phyloP scores from a whole-genome alignment of 1,140 invertebrate species.

The Ectropis grisescens region DNA sequence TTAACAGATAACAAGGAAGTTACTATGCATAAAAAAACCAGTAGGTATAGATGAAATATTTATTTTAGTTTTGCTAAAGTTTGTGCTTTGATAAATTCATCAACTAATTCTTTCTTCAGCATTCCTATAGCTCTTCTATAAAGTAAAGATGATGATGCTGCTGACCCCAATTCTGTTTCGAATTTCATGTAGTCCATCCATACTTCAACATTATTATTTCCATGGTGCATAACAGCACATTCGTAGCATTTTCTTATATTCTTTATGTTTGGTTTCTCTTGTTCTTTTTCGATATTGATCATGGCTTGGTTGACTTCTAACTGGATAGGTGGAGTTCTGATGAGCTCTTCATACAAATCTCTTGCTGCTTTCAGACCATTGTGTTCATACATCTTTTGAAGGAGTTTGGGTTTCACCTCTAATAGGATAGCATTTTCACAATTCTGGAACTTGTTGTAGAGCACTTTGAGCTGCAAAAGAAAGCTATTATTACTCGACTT shows the following conservation, averaged over 20 bases:
- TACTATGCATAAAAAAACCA: too few relatives aligned
- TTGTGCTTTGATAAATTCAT: conserved; percentile 52
- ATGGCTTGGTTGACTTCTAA: conserved; percentile 41
- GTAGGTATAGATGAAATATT: too few relatives aligned
- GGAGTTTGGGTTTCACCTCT: conserved; percentile 48
- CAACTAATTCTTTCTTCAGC: conserved; percentile 49
- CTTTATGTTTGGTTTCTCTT: conserved; percentile 38
- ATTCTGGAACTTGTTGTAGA: conserved; percentile 41
- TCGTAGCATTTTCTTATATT: conserved; percentile 52
- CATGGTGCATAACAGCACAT: conserved; percentile 42
- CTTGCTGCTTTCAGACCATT: conserved; percentile 47
- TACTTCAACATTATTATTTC: conserved; percentile 33
- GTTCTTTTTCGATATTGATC: conserved; percentile 46
- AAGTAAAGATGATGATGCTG: conserved; percentile 29
- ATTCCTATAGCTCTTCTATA: conserved; percentile 48
- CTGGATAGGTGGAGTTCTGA: conserved; percentile 50
- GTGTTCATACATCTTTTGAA: conserved; percentile 49
- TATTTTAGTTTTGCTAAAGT: conserved; percentile 42
- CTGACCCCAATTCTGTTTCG: conserved; percentile 39
- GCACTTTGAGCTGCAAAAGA: conserved; percentile 44
- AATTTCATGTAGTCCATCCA: conserved; percentile 56
- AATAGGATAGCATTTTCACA: conserved; percentile 44
- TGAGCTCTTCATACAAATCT: conserved; percentile 50
- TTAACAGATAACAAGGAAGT: too few relatives aligned
- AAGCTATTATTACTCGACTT: conserved; percentile 6